A percentile compares a stretch with the other conserved stretches of the same genome.
Evolutionary conservation across 2,797 vertebrate genomes (phyloP).

Genomic region (Antennarius maculatus): DNA sequence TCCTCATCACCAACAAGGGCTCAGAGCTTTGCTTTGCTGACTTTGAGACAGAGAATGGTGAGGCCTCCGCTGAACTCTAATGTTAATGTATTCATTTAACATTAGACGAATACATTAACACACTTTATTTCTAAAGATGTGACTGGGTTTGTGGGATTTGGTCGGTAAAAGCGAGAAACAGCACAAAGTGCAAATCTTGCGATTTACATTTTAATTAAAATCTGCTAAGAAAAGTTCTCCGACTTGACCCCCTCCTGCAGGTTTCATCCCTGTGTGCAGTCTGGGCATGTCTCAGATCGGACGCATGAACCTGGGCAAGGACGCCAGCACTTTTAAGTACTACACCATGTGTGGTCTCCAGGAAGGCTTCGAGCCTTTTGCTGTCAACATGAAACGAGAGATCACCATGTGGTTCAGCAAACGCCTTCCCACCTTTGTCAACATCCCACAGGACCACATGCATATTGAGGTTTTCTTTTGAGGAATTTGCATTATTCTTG

Average conservation of each 20-base stretch:
- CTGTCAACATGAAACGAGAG: constrained; percentile 98
- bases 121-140: constrained; percentile 13
- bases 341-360: constrained; percentile 99
- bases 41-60: constrained; percentile 93
- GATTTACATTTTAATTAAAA: neutral
- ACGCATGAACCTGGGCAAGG: constrained; percentile 94
- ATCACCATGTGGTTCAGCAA: constrained; percentile 99
- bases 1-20: constrained; percentile 95
- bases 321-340: constrained; percentile 96
- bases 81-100: constrained; percentile 30
- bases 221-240: constrained; percentile 1
- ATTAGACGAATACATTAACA: no score
- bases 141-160: constrained; percentile 20
- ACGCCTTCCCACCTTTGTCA: constrained; percentile 95
- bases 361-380: constrained; percentile 97
- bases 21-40: constrained; percentile 97
- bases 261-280: constrained; percentile 95
- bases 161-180: constrained; percentile 1
- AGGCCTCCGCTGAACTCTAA: constrained; percentile 65
- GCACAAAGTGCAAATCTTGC: constrained; percentile 14
- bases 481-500: neutral
- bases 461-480: constrained; percentile 88
- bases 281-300: constrained; percentile 92
- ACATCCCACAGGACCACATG: constrained; percentile 87
- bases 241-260: constrained; percentile 65